A percentile compares a stretch with the other conserved stretches of the same genome.
Conservation (phyloP, 2,113 vertebrate species). For the Hylia prasina region DNA sequence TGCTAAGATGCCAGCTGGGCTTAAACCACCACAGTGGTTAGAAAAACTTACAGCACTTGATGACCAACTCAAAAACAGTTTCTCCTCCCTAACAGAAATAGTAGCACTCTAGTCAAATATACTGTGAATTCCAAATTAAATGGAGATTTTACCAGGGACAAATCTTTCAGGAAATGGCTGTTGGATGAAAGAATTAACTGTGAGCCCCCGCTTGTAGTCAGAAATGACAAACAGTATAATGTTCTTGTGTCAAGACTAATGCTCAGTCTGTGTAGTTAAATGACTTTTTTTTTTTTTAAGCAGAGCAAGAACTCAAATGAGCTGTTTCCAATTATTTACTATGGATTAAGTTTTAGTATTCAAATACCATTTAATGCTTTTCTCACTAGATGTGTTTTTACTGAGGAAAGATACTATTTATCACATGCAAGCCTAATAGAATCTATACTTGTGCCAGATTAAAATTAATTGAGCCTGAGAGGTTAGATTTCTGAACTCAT, state of each 20-base stretch:
- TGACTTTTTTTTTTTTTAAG: not conserved
- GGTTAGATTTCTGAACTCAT: constrained; percentile 37
- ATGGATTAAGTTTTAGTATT: not conserved
- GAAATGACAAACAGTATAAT: not conserved
- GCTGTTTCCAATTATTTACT: constrained; percentile 46
- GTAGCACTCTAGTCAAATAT: not conserved
- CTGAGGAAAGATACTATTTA: not conserved
- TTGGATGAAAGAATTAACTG: not conserved
- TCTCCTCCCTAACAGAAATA: not conserved
- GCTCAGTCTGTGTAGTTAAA: not conserved
- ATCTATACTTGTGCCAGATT: constrained; percentile 29
- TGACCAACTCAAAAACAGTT: not conserved
- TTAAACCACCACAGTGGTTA: not conserved
- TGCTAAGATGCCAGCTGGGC: not conserved
- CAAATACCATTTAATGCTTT: not conserved
- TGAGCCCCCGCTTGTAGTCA: fast-evolving
- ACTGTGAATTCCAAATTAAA: not conserved
- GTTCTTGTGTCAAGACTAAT: not conserved
- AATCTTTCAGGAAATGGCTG: not conserved
- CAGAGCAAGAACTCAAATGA: constrained; percentile 21
- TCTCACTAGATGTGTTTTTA: not conserved
- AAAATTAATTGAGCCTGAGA: constrained; percentile 46
- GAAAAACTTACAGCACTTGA: not conserved
- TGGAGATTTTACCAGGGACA: not conserved
- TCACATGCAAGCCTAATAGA: not conserved